A percentile compares a stretch with the other conserved stretches of the same genome.
These are phyloP conservation scores for Cephus nigrinus DNA, from an alignment of 2,888 invertebrate species.

Conservation along the genomic window DNA sequence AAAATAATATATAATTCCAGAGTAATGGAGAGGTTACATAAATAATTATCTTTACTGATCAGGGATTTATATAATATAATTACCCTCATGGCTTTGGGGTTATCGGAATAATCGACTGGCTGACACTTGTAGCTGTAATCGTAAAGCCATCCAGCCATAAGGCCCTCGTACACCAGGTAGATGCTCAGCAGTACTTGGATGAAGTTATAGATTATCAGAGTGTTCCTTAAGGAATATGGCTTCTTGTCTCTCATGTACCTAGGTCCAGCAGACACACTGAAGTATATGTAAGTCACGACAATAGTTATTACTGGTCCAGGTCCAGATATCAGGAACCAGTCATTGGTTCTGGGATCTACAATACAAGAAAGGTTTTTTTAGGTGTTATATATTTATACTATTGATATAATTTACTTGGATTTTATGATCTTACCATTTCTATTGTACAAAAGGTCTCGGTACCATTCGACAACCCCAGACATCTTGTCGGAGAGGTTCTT, in stretches of 20 bases:
- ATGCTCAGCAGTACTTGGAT: conserved; percentile 85
- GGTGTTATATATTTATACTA: neutral
- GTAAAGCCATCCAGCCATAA: conserved; percentile 60
- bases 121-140: conserved; percentile 80
- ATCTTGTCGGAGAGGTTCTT: conserved; percentile 32
- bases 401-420: neutral
- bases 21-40: neutral
- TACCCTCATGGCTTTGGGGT: conserved; percentile 74
- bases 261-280: conserved; percentile 82
- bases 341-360: conserved; percentile 76
- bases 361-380: conserved; percentile 27
- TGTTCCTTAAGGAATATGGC: conserved; percentile 82
- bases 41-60: neutral
- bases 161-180: conserved; percentile 77
- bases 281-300: conserved; percentile 76
- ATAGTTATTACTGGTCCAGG: conserved; percentile 77
- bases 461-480: conserved; percentile 56
- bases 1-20: conserved; percentile 25
- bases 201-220: conserved; percentile 87
- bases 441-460: conserved; percentile 54
- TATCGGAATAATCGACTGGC: conserved; percentile 75
- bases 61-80: conserved; percentile 43
- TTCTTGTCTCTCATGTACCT: conserved; percentile 87
- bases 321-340: conserved; percentile 79
- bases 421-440: conserved; percentile 45